These are phyloP conservation scores for Heteromormyrus szaboi DNA, from an alignment of 2,797 vertebrate species.

Conservation along the genomic window DNA sequence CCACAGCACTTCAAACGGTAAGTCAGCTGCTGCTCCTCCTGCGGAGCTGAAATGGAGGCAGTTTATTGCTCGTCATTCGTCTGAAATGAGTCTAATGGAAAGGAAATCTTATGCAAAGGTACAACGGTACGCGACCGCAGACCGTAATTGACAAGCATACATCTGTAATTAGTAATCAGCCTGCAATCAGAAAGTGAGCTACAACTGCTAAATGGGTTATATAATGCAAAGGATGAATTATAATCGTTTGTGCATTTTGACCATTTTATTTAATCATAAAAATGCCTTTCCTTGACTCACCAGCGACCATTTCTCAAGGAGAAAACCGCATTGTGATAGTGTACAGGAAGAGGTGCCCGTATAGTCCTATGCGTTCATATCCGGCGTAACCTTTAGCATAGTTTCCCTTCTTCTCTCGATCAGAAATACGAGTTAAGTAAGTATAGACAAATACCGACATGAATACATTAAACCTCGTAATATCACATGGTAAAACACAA, in stretches of 20 bases:
- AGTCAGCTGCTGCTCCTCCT: background rate
- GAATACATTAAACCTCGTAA: background rate
- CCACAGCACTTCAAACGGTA: background rate
- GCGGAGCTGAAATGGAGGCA: background rate
- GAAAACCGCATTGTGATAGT: background rate
- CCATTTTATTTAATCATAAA: background rate
- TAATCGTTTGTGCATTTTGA: background rate
- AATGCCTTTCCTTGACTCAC: background rate
- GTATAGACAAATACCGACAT: background rate
- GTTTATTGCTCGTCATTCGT: background rate
- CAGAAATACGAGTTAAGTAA: background rate
- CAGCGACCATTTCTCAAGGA: background rate
- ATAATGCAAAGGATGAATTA: background rate
- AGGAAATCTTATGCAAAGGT: background rate
- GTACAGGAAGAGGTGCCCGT: background rate
- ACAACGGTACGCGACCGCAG: background rate
- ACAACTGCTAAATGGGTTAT: background rate
- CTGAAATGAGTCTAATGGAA: background rate
- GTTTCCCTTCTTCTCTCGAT: background rate
- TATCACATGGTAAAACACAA: background rate
- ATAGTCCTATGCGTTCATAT: background rate
- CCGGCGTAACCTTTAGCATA: background rate
- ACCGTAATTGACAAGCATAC: background rate
- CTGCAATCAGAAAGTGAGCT: background rate
- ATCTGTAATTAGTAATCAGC: background rate